Base-by-base conservation (phyloP, 2,888 invertebrate species). In the Drosophila kuntzei region DNA sequence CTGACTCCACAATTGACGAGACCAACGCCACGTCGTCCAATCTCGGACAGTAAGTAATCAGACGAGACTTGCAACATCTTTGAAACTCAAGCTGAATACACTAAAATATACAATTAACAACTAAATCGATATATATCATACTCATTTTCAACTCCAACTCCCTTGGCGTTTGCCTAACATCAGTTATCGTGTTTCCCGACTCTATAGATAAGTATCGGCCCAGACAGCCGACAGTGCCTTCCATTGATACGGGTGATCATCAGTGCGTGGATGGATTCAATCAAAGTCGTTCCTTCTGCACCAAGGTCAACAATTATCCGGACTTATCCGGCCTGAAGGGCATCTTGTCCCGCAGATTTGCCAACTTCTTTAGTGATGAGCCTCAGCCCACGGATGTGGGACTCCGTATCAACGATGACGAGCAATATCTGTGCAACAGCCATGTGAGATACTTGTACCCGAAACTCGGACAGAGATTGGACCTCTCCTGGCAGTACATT, bases 401-500 rank as follows among this genome's bases (percentile, higher is more conserved):
- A 2, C 93, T 93, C 65, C 92, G 94, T 11, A 91, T 93, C 58
- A 93, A 93, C 14, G 65, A 62, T 7, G 84, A 73, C 2, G 92
- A 93, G 54, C 85, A 92, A 16, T 93, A 93, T 22, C 83, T 94
- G 0, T 94, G 94, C 77, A 69, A 79, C 1, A 93, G 92, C 37
- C 80, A 73, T 2, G 90, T 93, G 79, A 65, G 80, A 14, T 60
- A 95, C 0, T 92, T 95, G 11, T 94, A 93, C 76, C 96, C 96
- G 0, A 93, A 94, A 90, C 92, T 93, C 0, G 95, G 94, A 0
- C 90, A 93, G 62, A 95, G 94, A 54, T 93, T 93, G 70, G 92
- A 94, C n/a, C 94, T 94, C 11, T 93, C 95, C 68, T 96, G 95
- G 95, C 93, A 94, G 79, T 94, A 93, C 54, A 94, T 97, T 20